Evolutionary conservation across 2,113 vertebrate genomes (phyloP).

Genomic region (Ageneiosus marmoratus): DNA sequence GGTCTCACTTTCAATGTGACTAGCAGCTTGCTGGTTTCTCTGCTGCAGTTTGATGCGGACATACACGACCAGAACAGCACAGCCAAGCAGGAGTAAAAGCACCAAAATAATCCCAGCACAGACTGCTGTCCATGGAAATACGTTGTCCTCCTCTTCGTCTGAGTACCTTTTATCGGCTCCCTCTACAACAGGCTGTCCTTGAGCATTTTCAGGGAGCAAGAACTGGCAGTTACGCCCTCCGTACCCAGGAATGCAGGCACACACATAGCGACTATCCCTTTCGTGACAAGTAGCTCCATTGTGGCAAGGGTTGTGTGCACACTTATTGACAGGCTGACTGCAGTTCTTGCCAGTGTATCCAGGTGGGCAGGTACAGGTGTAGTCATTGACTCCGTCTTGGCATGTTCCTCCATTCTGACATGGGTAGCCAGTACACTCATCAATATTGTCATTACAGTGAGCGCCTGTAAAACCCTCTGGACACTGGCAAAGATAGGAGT

Average conservation of each 20-base stretch:
- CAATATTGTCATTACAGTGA: conserved; percentile 84
- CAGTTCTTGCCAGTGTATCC: conserved; percentile 94
- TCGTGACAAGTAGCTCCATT: conserved; percentile 96
- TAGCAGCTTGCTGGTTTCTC: conserved; percentile 76
- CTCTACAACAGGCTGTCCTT: conserved; percentile 74
- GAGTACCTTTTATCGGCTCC: conserved; percentile 79
- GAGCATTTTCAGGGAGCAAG: conserved; percentile 81
- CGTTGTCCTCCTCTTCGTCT: conserved; percentile 65
- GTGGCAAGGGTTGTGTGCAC: conserved; percentile 90
- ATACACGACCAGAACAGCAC: conserved; percentile 84
- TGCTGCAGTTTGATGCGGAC: conserved; percentile 86
- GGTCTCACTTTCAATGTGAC: conserved; percentile 86
- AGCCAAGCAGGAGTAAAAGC: conserved; percentile 86
- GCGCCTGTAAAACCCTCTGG: conserved; percentile 86
- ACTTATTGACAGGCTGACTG: conserved; percentile 84
- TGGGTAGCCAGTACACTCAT: conserved; percentile 83
- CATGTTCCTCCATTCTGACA: conserved; percentile 92
- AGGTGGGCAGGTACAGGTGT: conserved; percentile 89
- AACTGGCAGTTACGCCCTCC: conserved; percentile 96
- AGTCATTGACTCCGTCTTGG: conserved; percentile 83
- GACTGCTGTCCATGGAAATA: conserved; percentile 90
- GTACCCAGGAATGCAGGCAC: conserved; percentile 87
- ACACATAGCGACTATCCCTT: conserved; percentile 85
- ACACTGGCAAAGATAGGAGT: conserved; percentile 91
- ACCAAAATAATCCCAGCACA: conserved; percentile 88